phyloP scores from a whole-genome alignment of 2,888 invertebrate species.

The Dryobotodes eremita region DNA sequence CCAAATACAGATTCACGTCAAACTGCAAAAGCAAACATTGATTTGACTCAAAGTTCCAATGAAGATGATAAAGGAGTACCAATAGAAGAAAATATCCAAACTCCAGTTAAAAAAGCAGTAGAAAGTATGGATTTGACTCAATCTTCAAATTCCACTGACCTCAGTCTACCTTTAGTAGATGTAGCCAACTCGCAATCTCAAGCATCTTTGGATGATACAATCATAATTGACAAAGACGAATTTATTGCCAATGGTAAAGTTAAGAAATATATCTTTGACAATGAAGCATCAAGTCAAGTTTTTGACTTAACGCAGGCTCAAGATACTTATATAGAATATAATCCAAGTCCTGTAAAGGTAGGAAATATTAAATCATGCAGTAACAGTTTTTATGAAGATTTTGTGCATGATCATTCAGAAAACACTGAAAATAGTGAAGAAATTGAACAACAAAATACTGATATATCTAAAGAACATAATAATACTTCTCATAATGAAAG shows the following conservation, averaged over 20 bases:
- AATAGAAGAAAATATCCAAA: conserved; percentile 29
- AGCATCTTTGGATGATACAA: conserved; percentile 74
- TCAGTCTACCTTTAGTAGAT: conserved; percentile 76
- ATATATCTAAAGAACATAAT: conserved; percentile 55
- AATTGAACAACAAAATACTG: conserved; percentile 25
- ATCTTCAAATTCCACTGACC: conserved; percentile 75
- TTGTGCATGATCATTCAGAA: conserved; percentile 75
- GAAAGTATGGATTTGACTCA: conserved; percentile 79
- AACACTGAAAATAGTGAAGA: conserved; percentile 64
- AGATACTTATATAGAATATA: conserved; percentile 27
- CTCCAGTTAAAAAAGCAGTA: conserved; percentile 34
- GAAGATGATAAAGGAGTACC: conserved; percentile 35
- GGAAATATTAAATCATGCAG: conserved; percentile 42
- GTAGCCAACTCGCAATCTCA: conserved; percentile 64
- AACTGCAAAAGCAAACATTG: conserved; percentile 63
- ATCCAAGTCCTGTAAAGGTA: conserved; percentile 7
- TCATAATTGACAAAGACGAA: conserved; percentile 70
- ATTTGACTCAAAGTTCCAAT: conserved; percentile 75
- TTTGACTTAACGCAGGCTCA: conserved; percentile 67
- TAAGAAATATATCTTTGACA: conserved; percentile 22
- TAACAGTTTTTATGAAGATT: conserved; percentile 76
- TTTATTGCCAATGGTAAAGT: conserved; percentile 55
- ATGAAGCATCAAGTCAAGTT: conserved; percentile 23
- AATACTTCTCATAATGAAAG: conserved; percentile 66
- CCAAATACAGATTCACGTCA: conserved; percentile 1